A percentile compares a stretch with the other conserved stretches of the same genome.
These are phyloP conservation scores for Trichomycterus rosablanca DNA, from an alignment of 2,113 vertebrate species.

Conservation along the genomic window DNA sequence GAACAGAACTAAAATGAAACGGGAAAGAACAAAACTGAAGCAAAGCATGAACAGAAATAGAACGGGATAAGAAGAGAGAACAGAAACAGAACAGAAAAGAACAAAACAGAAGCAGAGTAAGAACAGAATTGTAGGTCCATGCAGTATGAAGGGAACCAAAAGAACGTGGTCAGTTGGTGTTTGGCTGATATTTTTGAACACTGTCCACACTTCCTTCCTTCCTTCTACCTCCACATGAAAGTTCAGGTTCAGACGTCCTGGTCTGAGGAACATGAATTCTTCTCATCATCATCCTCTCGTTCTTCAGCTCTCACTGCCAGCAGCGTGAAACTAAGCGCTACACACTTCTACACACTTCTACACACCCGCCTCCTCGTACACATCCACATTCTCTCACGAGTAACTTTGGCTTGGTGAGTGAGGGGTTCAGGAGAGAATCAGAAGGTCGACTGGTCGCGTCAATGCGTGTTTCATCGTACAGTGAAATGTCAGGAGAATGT, in stretches of 20 bases:
- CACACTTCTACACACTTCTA: conserved; percentile 54
- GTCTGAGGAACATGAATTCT: conserved; percentile 51
- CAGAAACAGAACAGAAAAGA: conserved; percentile 9
- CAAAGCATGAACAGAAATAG: no score
- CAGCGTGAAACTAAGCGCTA: conserved; percentile 57
- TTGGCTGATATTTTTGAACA: conserved; percentile 57
- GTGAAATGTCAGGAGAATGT: no score
- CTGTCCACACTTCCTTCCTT: conserved; percentile 43
- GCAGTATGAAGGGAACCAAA: conserved; percentile 71
- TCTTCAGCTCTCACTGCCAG: conserved; percentile 51
- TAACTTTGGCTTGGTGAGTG: conserved; percentile 62
- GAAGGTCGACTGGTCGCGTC: no score
- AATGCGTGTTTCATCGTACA: no score
- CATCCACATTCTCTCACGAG: conserved; percentile 36
- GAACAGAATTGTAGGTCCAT: conserved; percentile 42
- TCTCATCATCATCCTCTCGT: conserved; percentile 31
- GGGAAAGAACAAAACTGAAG: no score
- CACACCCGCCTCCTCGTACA: no score
- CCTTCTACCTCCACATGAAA: conserved; percentile 35
- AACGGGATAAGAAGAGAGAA: no score
- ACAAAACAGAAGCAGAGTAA: not conserved
- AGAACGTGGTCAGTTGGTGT: conserved; percentile 48
- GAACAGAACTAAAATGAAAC: no score
- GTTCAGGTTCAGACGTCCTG: conserved; percentile 48
- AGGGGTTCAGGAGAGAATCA: conserved; percentile 61